Percentiles rank a stretch among this genome's conserved stretches.
phyloP scores from a whole-genome alignment of 2,797 vertebrate genomes.

The Myripristis jacobus region DNA sequence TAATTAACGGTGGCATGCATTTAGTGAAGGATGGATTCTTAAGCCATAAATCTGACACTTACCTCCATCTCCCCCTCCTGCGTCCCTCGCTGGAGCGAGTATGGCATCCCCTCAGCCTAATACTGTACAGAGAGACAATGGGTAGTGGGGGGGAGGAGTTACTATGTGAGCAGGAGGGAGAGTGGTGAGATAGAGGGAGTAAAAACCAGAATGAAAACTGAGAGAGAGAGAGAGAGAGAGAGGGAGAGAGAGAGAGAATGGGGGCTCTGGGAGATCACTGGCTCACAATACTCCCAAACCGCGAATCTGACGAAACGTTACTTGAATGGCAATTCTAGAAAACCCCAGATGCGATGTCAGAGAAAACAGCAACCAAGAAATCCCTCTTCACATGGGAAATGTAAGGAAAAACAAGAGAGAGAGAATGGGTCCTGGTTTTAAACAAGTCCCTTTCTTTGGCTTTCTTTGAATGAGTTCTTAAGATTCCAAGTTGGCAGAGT shows the following conservation, averaged over 20 bases:
- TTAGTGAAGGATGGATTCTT: conserved; percentile 42
- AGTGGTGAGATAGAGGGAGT: conserved; percentile 64
- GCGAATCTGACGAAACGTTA: conserved; percentile 74
- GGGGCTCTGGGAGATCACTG: conserved; percentile 64
- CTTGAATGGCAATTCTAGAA: conserved; percentile 76
- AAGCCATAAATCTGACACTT: conserved; percentile 74
- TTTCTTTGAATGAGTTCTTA: conserved; percentile 86
- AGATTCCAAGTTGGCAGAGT: conserved; percentile 83
- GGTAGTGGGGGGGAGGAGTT: conserved; percentile 78
- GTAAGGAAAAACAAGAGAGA: conserved; percentile 67
- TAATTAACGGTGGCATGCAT: conserved; percentile 49
- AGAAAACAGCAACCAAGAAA: conserved; percentile 72
- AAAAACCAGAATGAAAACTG: conserved; percentile 77
- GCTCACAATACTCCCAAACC: conserved; percentile 71
- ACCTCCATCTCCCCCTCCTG: conserved; percentile 72
- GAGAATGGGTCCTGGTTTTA: conserved; percentile 77
- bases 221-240: conserved; percentile 52
- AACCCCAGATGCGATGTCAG: conserved; percentile 63
- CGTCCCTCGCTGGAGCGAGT: conserved; percentile 70
- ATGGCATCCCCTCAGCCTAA: conserved; percentile 77
- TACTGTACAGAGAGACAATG: conserved; percentile 84
- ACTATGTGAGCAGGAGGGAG: conserved; percentile 73
- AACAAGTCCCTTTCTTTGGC: conserved; percentile 80
- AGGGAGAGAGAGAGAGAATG: conserved; percentile 33
- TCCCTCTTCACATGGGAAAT: conserved; percentile 78